These are phyloP conservation scores for Semibalanus balanoides DNA, from an alignment of 1,140 invertebrate genomes.

Conservation along the genomic window DNA sequence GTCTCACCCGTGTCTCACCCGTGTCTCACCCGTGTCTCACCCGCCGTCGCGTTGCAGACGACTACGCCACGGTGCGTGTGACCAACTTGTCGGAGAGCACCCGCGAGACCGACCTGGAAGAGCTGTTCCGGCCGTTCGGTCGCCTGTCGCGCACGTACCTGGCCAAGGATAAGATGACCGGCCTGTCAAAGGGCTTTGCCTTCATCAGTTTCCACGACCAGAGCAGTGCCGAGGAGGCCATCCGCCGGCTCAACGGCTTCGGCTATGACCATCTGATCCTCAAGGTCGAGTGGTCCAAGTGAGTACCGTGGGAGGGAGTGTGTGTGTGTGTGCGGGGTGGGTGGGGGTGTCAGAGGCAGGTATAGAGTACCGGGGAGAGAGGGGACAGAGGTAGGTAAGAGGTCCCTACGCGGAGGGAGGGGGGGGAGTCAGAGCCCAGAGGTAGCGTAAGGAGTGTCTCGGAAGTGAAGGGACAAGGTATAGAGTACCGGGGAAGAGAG, in stretches of 20 bases:
- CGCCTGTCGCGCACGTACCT: slow-evolving; percentile 72
- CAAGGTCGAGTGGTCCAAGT: slow-evolving; percentile 96
- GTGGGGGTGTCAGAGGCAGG: too few species aligned
- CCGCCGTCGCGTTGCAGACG: slow-evolving; percentile 11
- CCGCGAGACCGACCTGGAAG: slow-evolving; percentile 84
- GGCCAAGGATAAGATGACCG: slow-evolving; percentile 55
- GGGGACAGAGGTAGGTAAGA: too few species aligned
- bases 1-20: not conserved
- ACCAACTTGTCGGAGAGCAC: slow-evolving; percentile 96
- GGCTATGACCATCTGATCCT: slow-evolving; percentile 97
- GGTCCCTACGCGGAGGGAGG: too few species aligned
- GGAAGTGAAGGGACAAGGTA: too few species aligned
- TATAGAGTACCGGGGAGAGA: too few species aligned
- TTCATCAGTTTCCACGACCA: slow-evolving; percentile 44
- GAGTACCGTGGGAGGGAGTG: slow-evolving; percentile 9
- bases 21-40: too few species aligned
- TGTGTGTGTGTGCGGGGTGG: not conserved
- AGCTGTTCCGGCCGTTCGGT: slow-evolving; percentile 84
- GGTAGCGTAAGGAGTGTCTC: too few species aligned
- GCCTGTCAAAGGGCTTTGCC: slow-evolving; percentile 24
- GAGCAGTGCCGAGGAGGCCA: slow-evolving; percentile 81
- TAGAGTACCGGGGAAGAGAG: too few species aligned
- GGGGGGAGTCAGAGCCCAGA: too few species aligned
- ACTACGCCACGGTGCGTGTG: slow-evolving; percentile 37
- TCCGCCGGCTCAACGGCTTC: slow-evolving; percentile 75